phyloP scores from a whole-genome alignment of 2,113 vertebrate genomes.

The Mobula birostris region DNA sequence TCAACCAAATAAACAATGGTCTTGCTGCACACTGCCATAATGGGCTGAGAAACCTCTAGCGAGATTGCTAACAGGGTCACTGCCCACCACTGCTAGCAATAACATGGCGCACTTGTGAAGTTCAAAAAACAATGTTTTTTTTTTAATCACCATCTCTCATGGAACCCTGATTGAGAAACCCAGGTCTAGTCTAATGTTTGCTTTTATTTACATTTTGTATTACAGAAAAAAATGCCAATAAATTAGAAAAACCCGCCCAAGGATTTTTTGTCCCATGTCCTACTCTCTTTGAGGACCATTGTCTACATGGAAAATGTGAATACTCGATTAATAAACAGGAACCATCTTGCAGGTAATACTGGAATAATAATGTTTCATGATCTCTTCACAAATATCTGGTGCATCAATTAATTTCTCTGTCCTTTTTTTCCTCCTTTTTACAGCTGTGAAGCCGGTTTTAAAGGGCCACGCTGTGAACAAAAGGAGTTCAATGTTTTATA shows the following conservation, averaged over 20 bases:
- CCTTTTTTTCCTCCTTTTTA: constrained; percentile 41
- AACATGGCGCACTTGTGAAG: too few species aligned
- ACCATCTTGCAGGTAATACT: constrained; percentile 87
- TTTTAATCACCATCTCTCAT: too few species aligned
- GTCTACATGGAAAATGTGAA: constrained; percentile 92
- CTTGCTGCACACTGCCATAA: too few species aligned
- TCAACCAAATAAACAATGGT: too few species aligned
- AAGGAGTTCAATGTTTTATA: constrained; percentile 98
- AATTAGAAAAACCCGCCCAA: constrained; percentile 73
- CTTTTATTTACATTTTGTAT: constrained; percentile 39
- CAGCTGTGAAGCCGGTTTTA: constrained; percentile 94
- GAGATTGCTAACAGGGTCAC: too few species aligned
- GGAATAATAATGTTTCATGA: not conserved
- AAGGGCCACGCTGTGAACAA: constrained; percentile 92
- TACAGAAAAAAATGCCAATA: constrained; percentile 73
- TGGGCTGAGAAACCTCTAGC: too few species aligned
- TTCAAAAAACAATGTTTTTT: too few species aligned
- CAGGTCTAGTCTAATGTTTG: not conserved
- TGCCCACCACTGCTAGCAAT: too few species aligned
- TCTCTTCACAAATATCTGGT: not conserved
- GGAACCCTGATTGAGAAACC: too few species aligned
- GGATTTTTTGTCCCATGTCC: constrained; percentile 88
- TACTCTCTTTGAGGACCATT: constrained; percentile 88
- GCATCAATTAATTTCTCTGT: constrained; percentile 11
- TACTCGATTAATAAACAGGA: constrained; percentile 78